phyloP scores from a whole-genome alignment of 2,113 vertebrate species.

The Larimichthys crocea region DNA sequence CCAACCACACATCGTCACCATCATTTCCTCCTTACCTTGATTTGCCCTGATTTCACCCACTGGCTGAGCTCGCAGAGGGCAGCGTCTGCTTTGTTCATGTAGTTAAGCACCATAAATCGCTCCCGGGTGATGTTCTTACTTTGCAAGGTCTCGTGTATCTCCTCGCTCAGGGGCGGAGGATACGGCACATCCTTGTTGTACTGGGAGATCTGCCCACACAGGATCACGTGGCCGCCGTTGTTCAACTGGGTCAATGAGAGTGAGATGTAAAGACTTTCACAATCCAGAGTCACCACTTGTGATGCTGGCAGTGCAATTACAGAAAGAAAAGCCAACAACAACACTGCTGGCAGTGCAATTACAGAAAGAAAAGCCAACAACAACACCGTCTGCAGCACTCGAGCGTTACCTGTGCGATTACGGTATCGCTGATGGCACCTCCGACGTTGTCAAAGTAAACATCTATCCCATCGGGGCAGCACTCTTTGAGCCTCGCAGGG shows the following conservation, averaged over 20 bases:
- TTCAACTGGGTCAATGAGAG: slow-evolving; percentile 87
- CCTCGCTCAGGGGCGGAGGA: slow-evolving; percentile 88
- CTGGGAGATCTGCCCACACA: slow-evolving; percentile 97
- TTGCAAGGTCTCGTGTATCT: slow-evolving; percentile 80
- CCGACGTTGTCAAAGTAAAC: slow-evolving; percentile 98
- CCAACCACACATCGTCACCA: slow-evolving; percentile 10
- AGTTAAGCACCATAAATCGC: slow-evolving; percentile 91
- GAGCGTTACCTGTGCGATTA: slow-evolving; percentile 85
- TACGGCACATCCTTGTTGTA: slow-evolving; percentile 97
- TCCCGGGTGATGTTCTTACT: slow-evolving; percentile 91
- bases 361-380: too few species aligned
- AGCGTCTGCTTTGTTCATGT: slow-evolving; percentile 87
- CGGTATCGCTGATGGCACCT: slow-evolving; percentile 90
- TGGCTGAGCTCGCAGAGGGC: slow-evolving; percentile 88
- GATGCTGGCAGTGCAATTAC: too few species aligned
- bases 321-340: too few species aligned
- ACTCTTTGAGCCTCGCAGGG: slow-evolving; percentile 81
- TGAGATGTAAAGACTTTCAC: background rate
- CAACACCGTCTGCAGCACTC: background rate
- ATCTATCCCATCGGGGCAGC: slow-evolving; percentile 91
- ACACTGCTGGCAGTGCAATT: background rate
- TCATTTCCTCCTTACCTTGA: slow-evolving; percentile 87
- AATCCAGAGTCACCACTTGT: background rate
- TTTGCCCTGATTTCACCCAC: slow-evolving; percentile 89
- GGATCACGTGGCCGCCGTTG: slow-evolving; percentile 88